A percentile compares a stretch with the other conserved stretches of the same genome.
These are phyloP conservation scores for Brotula barbata DNA, from an alignment of 2,797 vertebrate genomes.

Conservation along the genomic window DNA sequence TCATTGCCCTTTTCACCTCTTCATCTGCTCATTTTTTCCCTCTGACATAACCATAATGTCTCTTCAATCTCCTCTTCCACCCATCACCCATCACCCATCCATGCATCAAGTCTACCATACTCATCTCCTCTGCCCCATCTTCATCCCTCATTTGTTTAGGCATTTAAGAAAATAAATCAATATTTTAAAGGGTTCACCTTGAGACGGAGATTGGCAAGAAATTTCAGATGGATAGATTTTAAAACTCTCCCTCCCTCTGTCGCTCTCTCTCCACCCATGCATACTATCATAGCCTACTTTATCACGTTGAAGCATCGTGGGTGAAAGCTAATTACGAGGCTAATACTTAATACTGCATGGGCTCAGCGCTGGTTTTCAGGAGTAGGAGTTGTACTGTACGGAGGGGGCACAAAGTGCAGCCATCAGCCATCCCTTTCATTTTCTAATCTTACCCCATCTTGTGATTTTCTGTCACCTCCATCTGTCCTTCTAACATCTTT, in stretches of 20 bases:
- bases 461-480: slow-evolving; percentile 35
- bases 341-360: slow-evolving; percentile 37
- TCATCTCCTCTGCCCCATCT: slow-evolving; percentile 33
- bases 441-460: not conserved
- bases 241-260: not conserved
- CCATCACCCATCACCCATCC: slow-evolving; percentile 45
- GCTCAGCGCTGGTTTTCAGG: slow-evolving; percentile 42
- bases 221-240: not conserved
- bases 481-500: slow-evolving; percentile 23
- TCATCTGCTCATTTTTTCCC: slow-evolving; percentile 45
- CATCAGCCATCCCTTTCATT: slow-evolving; percentile 21
- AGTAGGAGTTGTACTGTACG: slow-evolving; percentile 7
- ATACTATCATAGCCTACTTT: slow-evolving; percentile 46
- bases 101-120: slow-evolving; percentile 36
- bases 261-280: slow-evolving; percentile 31
- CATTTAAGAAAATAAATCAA: not conserved
- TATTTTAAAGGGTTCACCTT: too few species aligned
- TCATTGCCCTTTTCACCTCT: slow-evolving; percentile 29
- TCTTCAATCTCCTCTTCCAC: slow-evolving; percentile 49
- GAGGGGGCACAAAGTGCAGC: slow-evolving; percentile 31
- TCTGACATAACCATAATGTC: slow-evolving; percentile 37
- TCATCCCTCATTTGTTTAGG: not conserved
- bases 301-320: slow-evolving; percentile 48
- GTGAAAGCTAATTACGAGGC: slow-evolving; percentile 69
- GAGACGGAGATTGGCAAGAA: too few species aligned